phyloP scores from a whole-genome alignment of 2,888 invertebrate genomes.

The Hyalella azteca region DNA sequence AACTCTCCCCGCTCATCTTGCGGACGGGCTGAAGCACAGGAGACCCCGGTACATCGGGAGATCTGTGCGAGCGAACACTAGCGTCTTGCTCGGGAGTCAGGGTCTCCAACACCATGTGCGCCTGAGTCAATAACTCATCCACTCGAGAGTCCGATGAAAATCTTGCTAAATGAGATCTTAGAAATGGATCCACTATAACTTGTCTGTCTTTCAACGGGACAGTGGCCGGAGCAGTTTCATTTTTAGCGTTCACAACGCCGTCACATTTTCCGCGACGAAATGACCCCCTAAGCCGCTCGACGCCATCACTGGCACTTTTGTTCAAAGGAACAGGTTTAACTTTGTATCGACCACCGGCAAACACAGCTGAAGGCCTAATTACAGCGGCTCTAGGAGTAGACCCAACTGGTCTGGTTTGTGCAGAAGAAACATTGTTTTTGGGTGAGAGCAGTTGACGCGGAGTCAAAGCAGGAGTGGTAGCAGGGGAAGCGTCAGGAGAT shows the following conservation, averaged over 20 bases:
- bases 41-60: constrained; percentile 24
- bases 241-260: not conserved
- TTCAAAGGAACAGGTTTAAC: constrained; percentile 53
- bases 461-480: constrained; percentile 43
- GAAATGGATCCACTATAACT: not conserved
- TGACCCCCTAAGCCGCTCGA: constrained; percentile 43
- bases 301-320: constrained; percentile 57
- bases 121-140: constrained; percentile 52
- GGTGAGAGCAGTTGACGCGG: constrained; percentile 47
- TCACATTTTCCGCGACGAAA: constrained; percentile 33
- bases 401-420: constrained; percentile 10
- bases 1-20: constrained; percentile 46
- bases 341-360: constrained; percentile 45
- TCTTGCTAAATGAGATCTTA: constrained; percentile 41
- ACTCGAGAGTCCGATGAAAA: constrained; percentile 53
- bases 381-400: constrained; percentile 38
- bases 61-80: constrained; percentile 15
- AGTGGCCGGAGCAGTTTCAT: not conserved
- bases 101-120: constrained; percentile 55
- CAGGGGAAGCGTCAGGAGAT: constrained; percentile 52
- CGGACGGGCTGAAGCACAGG: constrained; percentile 41
- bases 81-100: constrained; percentile 45
- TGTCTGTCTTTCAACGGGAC: not conserved
- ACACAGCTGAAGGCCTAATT: constrained; percentile 50
- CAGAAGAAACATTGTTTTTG: constrained; percentile 42